Percentiles rank a stretch among this genome's conserved stretches.
Evolutionary conservation across 2,113 vertebrate genomes (phyloP).

Genomic region (Proterorhinus semilunaris): DNA sequence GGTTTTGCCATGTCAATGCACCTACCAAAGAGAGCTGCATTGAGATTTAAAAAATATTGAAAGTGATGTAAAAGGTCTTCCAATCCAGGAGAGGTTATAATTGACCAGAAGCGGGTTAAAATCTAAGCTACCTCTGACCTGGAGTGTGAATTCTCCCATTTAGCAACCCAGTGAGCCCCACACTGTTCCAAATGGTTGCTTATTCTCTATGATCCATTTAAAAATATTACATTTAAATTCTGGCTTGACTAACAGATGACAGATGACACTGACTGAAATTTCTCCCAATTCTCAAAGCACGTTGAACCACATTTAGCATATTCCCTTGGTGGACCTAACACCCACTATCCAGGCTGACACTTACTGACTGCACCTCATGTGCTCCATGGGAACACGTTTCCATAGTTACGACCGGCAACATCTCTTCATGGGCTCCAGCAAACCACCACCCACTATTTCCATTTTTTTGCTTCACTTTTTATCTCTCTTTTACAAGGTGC

Average conservation of each 20-base stretch:
- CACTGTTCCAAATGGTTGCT: too few species aligned
- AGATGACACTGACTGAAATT: constrained; percentile 55
- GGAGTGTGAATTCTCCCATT: constrained; percentile 8
- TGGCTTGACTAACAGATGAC: background rate
- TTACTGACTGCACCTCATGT: constrained; percentile 50
- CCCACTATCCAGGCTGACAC: constrained; percentile 39
- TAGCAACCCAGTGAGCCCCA: too few species aligned
- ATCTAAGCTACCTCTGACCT: constrained; percentile 30
- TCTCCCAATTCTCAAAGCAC: constrained; percentile 11
- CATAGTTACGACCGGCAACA: constrained; percentile 73
- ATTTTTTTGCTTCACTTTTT: constrained; percentile 20
- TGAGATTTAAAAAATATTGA: background rate
- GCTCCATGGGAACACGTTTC: constrained; percentile 70
- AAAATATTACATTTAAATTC: too few species aligned
- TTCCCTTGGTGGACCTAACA: constrained; percentile 29
- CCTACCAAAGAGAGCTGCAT: background rate
- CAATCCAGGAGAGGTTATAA: too few species aligned
- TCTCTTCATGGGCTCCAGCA: constrained; percentile 57
- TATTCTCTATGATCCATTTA: too few species aligned
- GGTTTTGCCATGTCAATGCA: background rate
- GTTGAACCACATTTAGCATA: background rate
- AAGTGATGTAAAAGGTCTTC: background rate
- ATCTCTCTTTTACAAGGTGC: constrained; percentile 13
- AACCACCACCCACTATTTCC: constrained; percentile 44
- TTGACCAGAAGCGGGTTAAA: constrained; percentile 15